These are phyloP conservation scores for Drosophila nigrodunni DNA, from an alignment of 1,140 invertebrate species.

Conservation along the genomic window DNA sequence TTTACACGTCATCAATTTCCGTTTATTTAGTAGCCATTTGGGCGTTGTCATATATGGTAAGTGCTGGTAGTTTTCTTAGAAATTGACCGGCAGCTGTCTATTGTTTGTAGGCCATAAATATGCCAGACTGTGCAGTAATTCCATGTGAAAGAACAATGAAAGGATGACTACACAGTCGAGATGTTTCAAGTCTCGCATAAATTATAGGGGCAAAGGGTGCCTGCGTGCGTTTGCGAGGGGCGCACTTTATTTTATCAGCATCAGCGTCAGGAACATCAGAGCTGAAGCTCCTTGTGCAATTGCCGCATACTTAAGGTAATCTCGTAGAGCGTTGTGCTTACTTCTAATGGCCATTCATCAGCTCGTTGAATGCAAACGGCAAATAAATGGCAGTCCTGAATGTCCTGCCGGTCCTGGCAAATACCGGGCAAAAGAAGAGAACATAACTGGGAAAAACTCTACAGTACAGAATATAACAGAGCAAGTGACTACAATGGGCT, in stretches of 20 bases:
- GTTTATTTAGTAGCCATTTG: conserved; percentile 74
- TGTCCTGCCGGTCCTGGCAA: background rate
- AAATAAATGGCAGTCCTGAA: conserved; percentile 71
- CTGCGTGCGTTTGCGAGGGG: conserved; percentile 56
- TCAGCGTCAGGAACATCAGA: conserved; percentile 29
- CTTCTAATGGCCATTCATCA: conserved; percentile 82
- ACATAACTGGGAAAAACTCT: conserved; percentile 11
- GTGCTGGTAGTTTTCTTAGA: conserved; percentile 57
- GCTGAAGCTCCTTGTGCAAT: conserved; percentile 71
- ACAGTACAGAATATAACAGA: conserved; percentile 1
- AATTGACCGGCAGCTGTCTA: conserved; percentile 65
- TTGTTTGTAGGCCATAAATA: conserved; percentile 81
- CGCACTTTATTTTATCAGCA: conserved; percentile 67
- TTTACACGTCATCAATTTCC: conserved; percentile 80
- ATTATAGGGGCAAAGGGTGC: conserved; percentile 63
- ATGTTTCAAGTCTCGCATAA: conserved; percentile 63
- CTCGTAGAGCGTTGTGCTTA: conserved; percentile 77
- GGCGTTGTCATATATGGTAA: conserved; percentile 29
- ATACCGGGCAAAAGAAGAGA: conserved; percentile 34
- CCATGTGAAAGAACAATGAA: background rate
- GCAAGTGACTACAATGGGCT: conserved; percentile 55
- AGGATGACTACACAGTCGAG: conserved; percentile 17
- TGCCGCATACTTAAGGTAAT: conserved; percentile 83
- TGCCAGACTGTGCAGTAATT: conserved; percentile 1
- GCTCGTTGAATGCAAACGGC: conserved; percentile 82